Evolutionary conservation across 2,888 invertebrate genomes (phyloP), one percentile per base, ranked within the genome.

Genomic region (Allophyes oxyacanthae): DNA sequence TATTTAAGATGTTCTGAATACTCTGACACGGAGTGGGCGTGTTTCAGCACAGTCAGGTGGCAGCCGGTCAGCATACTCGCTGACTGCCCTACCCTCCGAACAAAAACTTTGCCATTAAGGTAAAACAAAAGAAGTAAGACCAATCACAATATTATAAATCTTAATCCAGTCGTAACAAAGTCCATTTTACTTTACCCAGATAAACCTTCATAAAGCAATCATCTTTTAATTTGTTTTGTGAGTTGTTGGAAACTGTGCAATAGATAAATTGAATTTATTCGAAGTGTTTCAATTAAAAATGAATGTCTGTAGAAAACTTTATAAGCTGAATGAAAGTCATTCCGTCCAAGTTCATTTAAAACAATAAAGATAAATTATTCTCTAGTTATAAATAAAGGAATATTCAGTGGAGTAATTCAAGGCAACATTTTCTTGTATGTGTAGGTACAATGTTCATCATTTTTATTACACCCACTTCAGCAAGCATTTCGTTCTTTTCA

Each of bases 221-320:
- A 72, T 56, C 72, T 66, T 68, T 68, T 68, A 72, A 72, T 72
- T 68, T 66, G 67, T 67, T 72, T 55, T 53, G 42, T 40, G 56
- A 56, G 40, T 56, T 66, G 50, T 66, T 46, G 9, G 37, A 46
- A 66, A 72, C 46, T 68, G 72, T 56, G 60, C 61, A 67, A 60
- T 65, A 40, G 55, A 53, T 48, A 40, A 67, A 66, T 72, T 46
- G 49, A 67, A 51, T 66, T 60, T 53, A 60, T 56, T 56, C 45
- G 32, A 65, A 65, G 45, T 33, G 42, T 55, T 67, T 52, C 50
- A 60, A 56, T 68, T 68, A 61, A 56, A 59, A 53, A 66, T 43
- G 30, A 32, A 64, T 41, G n/a, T 28, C n/a, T 46, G 13, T 43
- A 33, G 44, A 30, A 55, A 44, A 15, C 45, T 51, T 36, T 3